Conservation (phyloP, 2,888 invertebrate species). For the Drosophila nr. medialis region DNA sequence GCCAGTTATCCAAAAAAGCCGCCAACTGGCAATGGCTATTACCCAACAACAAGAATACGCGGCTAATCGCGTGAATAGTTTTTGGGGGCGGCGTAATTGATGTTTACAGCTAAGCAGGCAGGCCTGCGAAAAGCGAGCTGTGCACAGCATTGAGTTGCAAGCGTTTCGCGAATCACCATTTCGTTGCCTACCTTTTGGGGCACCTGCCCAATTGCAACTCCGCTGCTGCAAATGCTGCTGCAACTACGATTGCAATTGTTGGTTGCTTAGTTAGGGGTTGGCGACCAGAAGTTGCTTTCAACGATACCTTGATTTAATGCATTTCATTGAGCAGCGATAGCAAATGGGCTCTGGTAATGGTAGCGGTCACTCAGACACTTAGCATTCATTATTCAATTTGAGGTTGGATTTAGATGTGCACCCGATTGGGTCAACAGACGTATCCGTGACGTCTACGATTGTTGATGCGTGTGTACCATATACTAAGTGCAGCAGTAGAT, state of each 20-base stretch:
- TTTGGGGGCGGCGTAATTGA: constrained; percentile 75
- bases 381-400: constrained; percentile 77
- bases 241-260: constrained; percentile 17
- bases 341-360: constrained; percentile 48
- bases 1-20: constrained; percentile 18
- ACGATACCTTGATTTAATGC: constrained; percentile 78
- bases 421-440: constrained; percentile 51
- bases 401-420: constrained; percentile 74
- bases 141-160: constrained; percentile 17
- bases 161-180: constrained; percentile 64
- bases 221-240: constrained; percentile 1
- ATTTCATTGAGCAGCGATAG: constrained; percentile 75
- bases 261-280: not conserved
- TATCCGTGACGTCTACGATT: constrained; percentile 27
- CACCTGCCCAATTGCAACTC: constrained; percentile 28
- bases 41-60: constrained; percentile 74
- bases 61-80: constrained; percentile 80
- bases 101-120: constrained; percentile 67
- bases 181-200: constrained; percentile 65
- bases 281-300: constrained; percentile 64
- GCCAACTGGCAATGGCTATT: constrained; percentile 58
- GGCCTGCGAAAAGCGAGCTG: constrained; percentile 15
- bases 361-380: constrained; percentile 66
- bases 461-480: constrained; percentile 35
- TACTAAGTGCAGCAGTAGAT: not conserved